Evolutionary conservation across 2,797 vertebrate species (phyloP).

Genomic region (Rhinichthys osculus): DNA sequence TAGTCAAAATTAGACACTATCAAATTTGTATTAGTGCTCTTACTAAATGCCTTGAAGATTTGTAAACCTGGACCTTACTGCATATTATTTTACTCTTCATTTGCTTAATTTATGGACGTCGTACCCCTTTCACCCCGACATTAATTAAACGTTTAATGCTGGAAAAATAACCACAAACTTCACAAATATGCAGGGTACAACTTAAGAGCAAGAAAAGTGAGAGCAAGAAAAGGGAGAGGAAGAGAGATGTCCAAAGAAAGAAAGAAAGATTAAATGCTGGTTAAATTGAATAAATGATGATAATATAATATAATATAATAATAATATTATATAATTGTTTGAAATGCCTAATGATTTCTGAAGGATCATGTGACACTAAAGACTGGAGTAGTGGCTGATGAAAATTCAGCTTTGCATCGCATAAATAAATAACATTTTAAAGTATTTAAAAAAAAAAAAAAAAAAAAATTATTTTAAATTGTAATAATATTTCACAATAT

Average conservation of each 20-base stretch:
- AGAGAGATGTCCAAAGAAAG: neutral
- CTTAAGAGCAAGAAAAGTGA: neutral
- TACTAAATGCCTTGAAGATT: constrained; percentile 38
- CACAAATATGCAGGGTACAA: neutral
- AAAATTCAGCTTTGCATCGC: too few relatives aligned
- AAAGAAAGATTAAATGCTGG: neutral
- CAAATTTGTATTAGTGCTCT: constrained; percentile 50
- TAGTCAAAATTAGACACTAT: constrained; percentile 58
- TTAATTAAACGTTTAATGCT: constrained; percentile 27
- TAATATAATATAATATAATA: too few relatives aligned
- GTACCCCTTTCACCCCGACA: constrained; percentile 8
- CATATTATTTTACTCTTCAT: constrained; percentile 32
- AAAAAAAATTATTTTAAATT: too few relatives aligned
- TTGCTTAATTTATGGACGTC: constrained; percentile 16
- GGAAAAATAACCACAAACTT: constrained; percentile 17
- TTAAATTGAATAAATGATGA: too few relatives aligned
- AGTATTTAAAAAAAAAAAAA: too few relatives aligned
- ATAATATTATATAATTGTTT: too few relatives aligned
- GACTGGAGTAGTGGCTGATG: too few relatives aligned
- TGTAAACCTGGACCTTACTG: constrained; percentile 18
- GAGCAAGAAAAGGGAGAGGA: neutral
- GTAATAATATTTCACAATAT: too few relatives aligned
- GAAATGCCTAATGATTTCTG: too few relatives aligned
- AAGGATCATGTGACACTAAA: too few relatives aligned
- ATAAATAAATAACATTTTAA: too few relatives aligned